Percentiles rank a stretch among this genome's conserved stretches.
These are phyloP conservation scores for Buceros bicornis DNA, from an alignment of 2,797 vertebrate genomes.

Conservation along the genomic window DNA sequence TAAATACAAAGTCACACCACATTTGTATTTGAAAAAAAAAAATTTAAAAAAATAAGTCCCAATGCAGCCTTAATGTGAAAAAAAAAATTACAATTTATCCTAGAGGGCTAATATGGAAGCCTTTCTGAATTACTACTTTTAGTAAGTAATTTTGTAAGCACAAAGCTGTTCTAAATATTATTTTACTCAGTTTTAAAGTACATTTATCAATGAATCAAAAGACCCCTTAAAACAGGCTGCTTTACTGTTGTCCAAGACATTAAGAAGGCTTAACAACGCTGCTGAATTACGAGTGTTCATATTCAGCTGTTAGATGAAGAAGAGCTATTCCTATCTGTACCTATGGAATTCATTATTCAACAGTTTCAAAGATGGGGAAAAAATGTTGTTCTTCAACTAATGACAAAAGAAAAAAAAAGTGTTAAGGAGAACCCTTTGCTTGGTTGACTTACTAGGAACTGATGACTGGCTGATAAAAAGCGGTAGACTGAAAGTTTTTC, in stretches of 20 bases:
- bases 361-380: neutral
- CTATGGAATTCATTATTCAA: neutral
- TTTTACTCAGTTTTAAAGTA: neutral
- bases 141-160: neutral
- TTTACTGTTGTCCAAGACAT: neutral
- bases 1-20: neutral
- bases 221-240: neutral
- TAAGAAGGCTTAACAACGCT: neutral
- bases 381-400: neutral
- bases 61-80: neutral
- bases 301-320: neutral
- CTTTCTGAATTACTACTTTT: neutral
- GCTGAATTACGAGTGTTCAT: neutral
- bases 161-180: neutral
- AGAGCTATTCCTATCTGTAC: neutral
- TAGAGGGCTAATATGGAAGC: neutral
- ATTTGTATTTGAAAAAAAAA: neutral
- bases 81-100: neutral
- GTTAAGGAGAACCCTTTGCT: neutral
- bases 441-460: neutral
- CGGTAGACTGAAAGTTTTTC: neutral
- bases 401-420: neutral
- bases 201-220: neutral
- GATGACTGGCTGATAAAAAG: neutral
- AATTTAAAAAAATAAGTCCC: neutral